A percentile compares a stretch with the other conserved stretches of the same genome.
phyloP scores from a whole-genome alignment of 1,140 invertebrate genomes.

The Nylanderia fulva region DNA sequence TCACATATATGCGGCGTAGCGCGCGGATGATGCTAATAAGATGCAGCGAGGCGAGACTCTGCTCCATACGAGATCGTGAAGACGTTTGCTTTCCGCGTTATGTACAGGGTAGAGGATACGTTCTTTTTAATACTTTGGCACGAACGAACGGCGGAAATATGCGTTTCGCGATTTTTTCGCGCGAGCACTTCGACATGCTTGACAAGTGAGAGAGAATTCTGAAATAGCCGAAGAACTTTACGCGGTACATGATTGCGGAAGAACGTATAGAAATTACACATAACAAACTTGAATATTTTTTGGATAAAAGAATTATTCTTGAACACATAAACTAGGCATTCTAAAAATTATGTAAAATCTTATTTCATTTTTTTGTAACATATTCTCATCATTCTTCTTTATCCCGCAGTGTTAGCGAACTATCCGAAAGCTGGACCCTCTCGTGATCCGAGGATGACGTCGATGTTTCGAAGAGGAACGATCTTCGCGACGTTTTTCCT shows the following conservation, averaged over 20 bases:
- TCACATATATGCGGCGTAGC: conserved; percentile 37
- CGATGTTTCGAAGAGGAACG: conserved; percentile 91
- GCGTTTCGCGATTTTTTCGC: conserved; percentile 9
- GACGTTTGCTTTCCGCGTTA: conserved; percentile 41
- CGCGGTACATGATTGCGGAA: background rate
- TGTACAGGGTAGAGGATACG: conserved; percentile 8
- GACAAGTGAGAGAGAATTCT: conserved; percentile 12
- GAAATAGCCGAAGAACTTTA: background rate
- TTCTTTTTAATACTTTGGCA: conserved; percentile 13
- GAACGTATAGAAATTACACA: background rate
- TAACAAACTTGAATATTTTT: background rate
- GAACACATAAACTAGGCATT: too few relatives aligned
- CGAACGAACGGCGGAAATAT: conserved; percentile 3
- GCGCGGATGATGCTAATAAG: conserved; percentile 55
- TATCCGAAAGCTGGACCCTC: conserved; percentile 61
- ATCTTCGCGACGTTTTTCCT: conserved; percentile 96
- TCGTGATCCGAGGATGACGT: conserved; percentile 79
- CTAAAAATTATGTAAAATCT: background rate
- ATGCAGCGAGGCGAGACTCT: conserved; percentile 57
- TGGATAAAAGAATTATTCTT: background rate
- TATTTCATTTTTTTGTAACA: background rate
- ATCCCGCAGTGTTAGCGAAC: conserved; percentile 55
- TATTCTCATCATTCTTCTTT: background rate
- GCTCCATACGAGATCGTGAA: conserved; percentile 36
- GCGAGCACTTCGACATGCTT: background rate